Base-by-base conservation (phyloP, 1,140 invertebrate genomes). In the Heliconius eleuchia region DNA sequence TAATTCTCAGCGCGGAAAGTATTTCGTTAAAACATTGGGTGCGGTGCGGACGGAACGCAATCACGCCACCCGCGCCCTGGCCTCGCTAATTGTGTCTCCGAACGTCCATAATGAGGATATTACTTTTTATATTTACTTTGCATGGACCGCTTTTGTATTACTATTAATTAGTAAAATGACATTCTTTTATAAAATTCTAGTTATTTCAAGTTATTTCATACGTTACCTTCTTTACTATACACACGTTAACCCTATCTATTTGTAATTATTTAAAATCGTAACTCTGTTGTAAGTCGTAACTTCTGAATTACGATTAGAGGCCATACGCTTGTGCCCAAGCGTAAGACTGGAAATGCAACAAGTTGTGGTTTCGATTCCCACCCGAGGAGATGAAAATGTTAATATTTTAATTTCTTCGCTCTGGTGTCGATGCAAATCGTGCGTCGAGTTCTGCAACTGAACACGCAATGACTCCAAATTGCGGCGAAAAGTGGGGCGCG, bases 1-100 rank as follows among this genome's bases (percentile, higher is more conserved):
- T 66, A 66, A 30, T 30, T 30, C 60, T 30, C 23, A 13, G 60
- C 8, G 60, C 60, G 60, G 11, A 16, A 66, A 66, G 23, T 80
- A 80, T 82, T 84, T 78, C 79, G 82, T 82, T 79, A 37, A 73
- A 80, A 83, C n/a, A 78, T 11, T 76, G 83, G 87, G 86, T 46
- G 84, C 83, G 86, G 87, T 66, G 73, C 73, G 81, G 81, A 84
- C 83, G 84, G 80, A 83, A 80, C 87, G 79, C 83, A 89, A 91
- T 91, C 89, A 92, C 90, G 91, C 90, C 87, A 90, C 81, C 86
- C 89, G 82, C 86, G 77, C 86, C 89, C 86, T 76, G 78, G 73
- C 82, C 73, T 78, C 66, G 80, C 85, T 89, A 90, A 90, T 91
- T 90, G 87, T 91, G 86, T 86, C 85, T 88, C 82, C 76, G 78